A percentile compares a stretch with the other conserved stretches of the same genome.
These are phyloP conservation scores for Mythimna vitellina DNA, from an alignment of 2,888 invertebrate genomes.

Conservation along the genomic window DNA sequence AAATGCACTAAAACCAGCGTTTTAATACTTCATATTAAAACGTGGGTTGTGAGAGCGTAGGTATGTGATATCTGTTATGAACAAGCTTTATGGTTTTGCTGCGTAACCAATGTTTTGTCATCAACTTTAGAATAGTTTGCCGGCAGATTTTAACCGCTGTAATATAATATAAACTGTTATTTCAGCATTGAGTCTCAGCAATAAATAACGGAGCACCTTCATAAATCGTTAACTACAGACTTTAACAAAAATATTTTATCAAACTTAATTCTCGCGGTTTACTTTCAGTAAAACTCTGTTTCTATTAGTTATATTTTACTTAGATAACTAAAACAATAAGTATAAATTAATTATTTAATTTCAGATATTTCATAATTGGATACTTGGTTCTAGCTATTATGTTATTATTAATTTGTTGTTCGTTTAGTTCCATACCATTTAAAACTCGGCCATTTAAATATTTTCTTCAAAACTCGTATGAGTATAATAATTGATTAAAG, in stretches of 20 bases:
- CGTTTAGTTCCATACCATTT: background rate
- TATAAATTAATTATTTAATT: constrained; percentile 1
- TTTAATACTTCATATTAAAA: constrained; percentile 51
- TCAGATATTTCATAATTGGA: constrained; percentile 28
- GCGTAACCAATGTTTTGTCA: constrained; percentile 23
- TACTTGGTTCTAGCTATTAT: constrained; percentile 11
- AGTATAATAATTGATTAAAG: background rate
- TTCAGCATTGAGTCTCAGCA: background rate
- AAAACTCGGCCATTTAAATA: constrained; percentile 3
- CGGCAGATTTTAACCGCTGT: constrained; percentile 20
- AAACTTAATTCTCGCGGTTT: background rate
- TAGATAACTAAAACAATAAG: background rate
- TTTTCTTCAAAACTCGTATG: constrained; percentile 1
- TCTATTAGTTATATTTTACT: constrained; percentile 1
- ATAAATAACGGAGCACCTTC: background rate
- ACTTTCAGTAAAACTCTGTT: constrained; percentile 7
- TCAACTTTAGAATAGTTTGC: constrained; percentile 8
- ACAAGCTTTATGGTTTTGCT: constrained; percentile 26
- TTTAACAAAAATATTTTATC: background rate
- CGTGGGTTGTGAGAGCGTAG: constrained; percentile 5
- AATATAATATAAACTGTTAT: background rate
- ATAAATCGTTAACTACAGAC: background rate
- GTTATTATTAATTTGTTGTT: constrained; percentile 30
- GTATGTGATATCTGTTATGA: constrained; percentile 43
- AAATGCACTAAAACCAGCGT: constrained; percentile 66